Conservation (phyloP, 1,140 invertebrate species). For the Temnothorax curvispinosus region DNA sequence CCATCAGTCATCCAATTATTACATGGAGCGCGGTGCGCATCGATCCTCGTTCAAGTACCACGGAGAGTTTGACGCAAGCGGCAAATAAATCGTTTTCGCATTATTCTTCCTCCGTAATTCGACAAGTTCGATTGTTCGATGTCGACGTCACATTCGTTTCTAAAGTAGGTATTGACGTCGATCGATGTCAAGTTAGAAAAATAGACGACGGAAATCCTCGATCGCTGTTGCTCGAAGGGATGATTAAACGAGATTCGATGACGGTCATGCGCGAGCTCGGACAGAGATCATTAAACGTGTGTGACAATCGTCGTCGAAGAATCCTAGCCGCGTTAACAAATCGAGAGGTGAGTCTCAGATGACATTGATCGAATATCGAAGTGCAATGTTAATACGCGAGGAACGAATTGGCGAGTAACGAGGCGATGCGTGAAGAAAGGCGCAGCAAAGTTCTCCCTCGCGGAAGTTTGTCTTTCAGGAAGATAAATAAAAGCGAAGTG, state of each 20-base stretch:
- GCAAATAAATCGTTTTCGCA: conserved; percentile 46
- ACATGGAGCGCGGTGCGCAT: not conserved
- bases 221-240: not conserved
- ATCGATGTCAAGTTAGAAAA: conserved; percentile 30
- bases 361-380: not conserved
- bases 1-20: conserved; percentile 9
- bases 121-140: conserved; percentile 44
- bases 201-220: conserved; percentile 3
- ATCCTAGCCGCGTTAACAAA: not conserved
- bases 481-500: conserved; percentile 61
- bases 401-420: not conserved
- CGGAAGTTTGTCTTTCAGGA: conserved; percentile 50
- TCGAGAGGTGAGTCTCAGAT: no score
- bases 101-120: conserved; percentile 34
- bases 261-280: not conserved
- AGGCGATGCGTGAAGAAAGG: conserved; percentile 4
- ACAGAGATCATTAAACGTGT: not conserved
- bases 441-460: not conserved
- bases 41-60: not conserved
- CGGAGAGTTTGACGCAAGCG: not conserved
- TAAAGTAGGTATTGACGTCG: conserved; percentile 26
- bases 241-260: conserved; percentile 21
- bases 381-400: conserved; percentile 1
- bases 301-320: not conserved
- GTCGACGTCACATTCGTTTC: conserved; percentile 31